phyloP scores from a whole-genome alignment of 37 sponge, comb jelly and placozoan species.

The Chondrosia reniformis region DNA sequence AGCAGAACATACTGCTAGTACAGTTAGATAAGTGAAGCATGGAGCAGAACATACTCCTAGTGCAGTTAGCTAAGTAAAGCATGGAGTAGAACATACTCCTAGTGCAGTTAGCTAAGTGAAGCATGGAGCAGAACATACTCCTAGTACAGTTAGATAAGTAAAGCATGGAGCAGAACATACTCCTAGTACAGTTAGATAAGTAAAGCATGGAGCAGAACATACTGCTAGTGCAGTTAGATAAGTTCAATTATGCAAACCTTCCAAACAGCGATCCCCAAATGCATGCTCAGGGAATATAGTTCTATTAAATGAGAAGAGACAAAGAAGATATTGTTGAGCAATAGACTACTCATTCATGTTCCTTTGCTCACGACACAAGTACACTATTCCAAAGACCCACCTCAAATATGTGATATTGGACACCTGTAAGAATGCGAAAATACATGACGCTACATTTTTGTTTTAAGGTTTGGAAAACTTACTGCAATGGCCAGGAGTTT shows the following conservation, averaged over 20 bases:
- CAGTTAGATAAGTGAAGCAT: too few relatives aligned
- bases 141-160: neutral
- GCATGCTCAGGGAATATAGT: conserved; percentile 91
- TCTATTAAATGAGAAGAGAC: conserved; percentile 21
- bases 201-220: neutral
- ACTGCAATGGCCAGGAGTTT: conserved; percentile 91
- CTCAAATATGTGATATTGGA: conserved; percentile 85
- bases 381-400: neutral
- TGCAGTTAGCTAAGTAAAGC: too few relatives aligned
- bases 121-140: too few relatives aligned
- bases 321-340: too few relatives aligned
- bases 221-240: neutral
- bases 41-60: too few relatives aligned
- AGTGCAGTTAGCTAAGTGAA: too few relatives aligned
- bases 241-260: conserved; percentile 33
- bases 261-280: conserved; percentile 84
- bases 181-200: neutral
- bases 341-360: too few relatives aligned
- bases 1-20: too few relatives aligned
- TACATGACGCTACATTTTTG: neutral
- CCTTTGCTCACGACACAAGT: neutral
- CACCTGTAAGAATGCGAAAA: conserved; percentile 28
- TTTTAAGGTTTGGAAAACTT: conserved; percentile 5
- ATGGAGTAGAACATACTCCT: too few relatives aligned
- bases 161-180: neutral